Evolutionary conservation across 2,888 invertebrate genomes (phyloP).

Genomic region (Hymenopus coronatus): DNA sequence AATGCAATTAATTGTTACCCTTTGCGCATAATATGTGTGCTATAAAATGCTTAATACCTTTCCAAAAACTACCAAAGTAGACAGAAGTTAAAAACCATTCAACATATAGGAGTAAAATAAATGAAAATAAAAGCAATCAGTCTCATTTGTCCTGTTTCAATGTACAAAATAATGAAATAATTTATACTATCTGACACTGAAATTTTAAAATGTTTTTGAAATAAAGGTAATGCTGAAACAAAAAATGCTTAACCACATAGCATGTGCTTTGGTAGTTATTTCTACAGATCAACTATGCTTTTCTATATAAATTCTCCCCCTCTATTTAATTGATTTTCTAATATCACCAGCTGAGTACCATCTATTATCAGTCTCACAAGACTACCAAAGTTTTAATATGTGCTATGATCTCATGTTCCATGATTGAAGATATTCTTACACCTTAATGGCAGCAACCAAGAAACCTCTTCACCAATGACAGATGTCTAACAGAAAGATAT

Average conservation of each 20-base stretch:
- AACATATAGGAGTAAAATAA: not conserved
- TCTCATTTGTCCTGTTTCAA: not conserved
- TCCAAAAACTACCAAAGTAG: not conserved
- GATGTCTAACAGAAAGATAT: not conserved
- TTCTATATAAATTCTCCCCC: not conserved
- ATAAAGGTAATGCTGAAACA: too few species aligned
- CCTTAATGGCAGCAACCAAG: not conserved
- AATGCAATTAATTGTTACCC: not conserved
- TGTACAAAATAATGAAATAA: not conserved
- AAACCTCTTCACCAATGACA: not conserved
- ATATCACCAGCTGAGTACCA: not conserved
- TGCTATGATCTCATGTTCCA: not conserved
- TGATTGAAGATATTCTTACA: not conserved
- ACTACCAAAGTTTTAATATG: not conserved
- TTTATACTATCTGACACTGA: not conserved
- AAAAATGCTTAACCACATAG: not conserved
- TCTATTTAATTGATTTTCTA: not conserved
- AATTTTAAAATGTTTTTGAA: too few species aligned
- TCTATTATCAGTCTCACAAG: not conserved
- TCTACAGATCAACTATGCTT: not conserved
- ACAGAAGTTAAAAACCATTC: not conserved
- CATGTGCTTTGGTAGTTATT: not conserved
- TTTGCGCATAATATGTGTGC: not conserved
- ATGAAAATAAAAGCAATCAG: not conserved
- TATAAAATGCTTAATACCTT: not conserved